Evolutionary conservation across 2,113 vertebrate species (phyloP).

Genomic region (Daphoenositta chrysoptera): DNA sequence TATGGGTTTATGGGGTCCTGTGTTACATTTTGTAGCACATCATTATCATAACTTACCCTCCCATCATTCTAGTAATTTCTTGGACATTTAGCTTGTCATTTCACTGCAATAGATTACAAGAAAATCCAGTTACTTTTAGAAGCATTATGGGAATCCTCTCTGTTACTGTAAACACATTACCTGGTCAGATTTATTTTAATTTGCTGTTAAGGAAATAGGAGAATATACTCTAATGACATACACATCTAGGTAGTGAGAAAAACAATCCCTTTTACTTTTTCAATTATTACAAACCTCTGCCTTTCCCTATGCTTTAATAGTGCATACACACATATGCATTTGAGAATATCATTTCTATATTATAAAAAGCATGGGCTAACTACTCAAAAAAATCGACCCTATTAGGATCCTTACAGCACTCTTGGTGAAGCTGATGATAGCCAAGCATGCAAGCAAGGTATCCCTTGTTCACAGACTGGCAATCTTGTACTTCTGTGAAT

Average conservation of each 20-base stretch:
- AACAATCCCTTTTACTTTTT: not conserved
- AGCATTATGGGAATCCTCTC: not conserved
- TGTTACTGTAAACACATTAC: not conserved
- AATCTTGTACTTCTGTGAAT: not conserved
- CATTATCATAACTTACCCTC: not conserved
- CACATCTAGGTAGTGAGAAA: not conserved
- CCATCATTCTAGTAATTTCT: not conserved
- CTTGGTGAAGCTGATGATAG: not conserved
- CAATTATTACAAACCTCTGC: not conserved
- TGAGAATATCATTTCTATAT: not conserved
- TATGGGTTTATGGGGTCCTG: not conserved
- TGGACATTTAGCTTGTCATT: not conserved
- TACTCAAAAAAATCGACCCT: not conserved
- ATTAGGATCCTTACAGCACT: not conserved
- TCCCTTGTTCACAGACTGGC: not conserved
- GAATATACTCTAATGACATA: not conserved
- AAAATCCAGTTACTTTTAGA: not conserved
- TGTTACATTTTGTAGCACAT: not conserved
- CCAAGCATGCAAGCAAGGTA: not conserved
- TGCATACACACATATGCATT: not conserved
- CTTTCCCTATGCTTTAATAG: not conserved
- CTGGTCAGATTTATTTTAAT: not conserved
- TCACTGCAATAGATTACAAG: not conserved
- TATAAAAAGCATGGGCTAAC: not conserved
- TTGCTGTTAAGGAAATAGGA: not conserved